Base-by-base conservation (phyloP, 2,113 vertebrate genomes). In the Peromyscus polionotus region DNA sequence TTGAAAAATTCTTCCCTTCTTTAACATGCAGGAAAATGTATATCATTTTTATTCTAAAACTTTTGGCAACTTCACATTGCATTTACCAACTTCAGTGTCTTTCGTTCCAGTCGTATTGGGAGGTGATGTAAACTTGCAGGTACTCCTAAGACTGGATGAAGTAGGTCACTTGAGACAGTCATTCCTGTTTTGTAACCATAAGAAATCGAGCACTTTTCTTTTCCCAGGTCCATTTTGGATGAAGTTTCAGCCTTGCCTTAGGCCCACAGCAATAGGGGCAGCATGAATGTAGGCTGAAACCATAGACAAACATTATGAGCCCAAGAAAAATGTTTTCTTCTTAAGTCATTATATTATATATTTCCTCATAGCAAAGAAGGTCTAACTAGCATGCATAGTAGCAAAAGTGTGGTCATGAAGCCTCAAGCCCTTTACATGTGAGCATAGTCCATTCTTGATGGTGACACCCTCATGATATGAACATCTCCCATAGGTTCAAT, bases 401-500 rank as follows among this genome's bases (percentile, higher is more conserved):
- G 11, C 19, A 67, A 39, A 8, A 5, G 31, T 54, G 31, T n/a
- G n/a, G 39, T 31, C 3, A 75, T 14, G 5, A 11, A 17, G 10
- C 26, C 13, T 73, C 7, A 24, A 63, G 11, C 17, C 17, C 4
- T 63, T 65, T 7, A 57, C 20, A 22, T 31, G 5, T 65, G 1
- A n/a, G 1, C 26, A 22, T 48, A n/a, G 48, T 63, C 54, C 8
- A 42, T 42, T 16, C 1, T 12, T n/a, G 9, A 68, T 26, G 6
- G 2, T 57, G 31, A 42, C 9, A 7, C 6, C 8, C 10, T n/a
- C 0, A 39, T 42, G 3, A 72, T 6, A 7, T 31, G 17, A 45
- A 11, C 57, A 72, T 14, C 2, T 89, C 10, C 39, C 10, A 16
- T 13, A 3, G 1, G 54, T 12, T 16, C 36, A 70, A 42, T 26